A percentile compares a stretch with the other conserved stretches of the same genome.
phyloP scores from a whole-genome alignment of 2,113 vertebrate genomes.

The sheep (Ovis aries) region DNA sequence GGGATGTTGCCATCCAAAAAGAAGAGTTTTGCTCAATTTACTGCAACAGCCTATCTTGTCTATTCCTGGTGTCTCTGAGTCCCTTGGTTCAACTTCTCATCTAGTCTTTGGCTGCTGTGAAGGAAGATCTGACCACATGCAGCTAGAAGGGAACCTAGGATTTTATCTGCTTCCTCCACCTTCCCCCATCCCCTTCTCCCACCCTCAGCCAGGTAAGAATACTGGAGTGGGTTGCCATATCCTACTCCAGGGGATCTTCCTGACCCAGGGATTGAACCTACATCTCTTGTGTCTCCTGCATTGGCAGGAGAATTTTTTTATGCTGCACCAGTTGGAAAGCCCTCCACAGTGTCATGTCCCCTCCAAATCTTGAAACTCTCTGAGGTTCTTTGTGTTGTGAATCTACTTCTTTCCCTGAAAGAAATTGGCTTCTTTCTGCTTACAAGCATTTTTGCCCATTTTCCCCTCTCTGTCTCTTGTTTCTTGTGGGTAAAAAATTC shows the following conservation, averaged over 20 bases:
- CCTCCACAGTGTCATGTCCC: not conserved
- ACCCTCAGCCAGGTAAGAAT: not conserved
- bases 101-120: not conserved
- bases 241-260: not conserved
- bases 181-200: rapidly evolving
- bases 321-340: not conserved
- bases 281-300: not conserved
- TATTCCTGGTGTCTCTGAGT: not conserved
- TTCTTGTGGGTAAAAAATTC: not conserved
- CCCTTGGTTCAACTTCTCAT: not conserved
- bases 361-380: not conserved
- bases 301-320: not conserved
- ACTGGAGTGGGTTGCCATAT: not conserved
- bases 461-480: not conserved
- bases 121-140: not conserved
- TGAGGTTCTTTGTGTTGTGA: not conserved
- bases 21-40: not conserved
- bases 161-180: not conserved
- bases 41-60: not conserved
- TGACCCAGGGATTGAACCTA: not conserved
- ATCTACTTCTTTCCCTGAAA: not conserved
- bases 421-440: not conserved
- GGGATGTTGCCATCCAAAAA: not conserved
- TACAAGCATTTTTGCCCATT: not conserved
- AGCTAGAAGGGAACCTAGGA: not conserved